These are phyloP conservation scores for Physella acuta DNA, from an alignment of 1,140 invertebrate genomes.

Conservation along the genomic window DNA sequence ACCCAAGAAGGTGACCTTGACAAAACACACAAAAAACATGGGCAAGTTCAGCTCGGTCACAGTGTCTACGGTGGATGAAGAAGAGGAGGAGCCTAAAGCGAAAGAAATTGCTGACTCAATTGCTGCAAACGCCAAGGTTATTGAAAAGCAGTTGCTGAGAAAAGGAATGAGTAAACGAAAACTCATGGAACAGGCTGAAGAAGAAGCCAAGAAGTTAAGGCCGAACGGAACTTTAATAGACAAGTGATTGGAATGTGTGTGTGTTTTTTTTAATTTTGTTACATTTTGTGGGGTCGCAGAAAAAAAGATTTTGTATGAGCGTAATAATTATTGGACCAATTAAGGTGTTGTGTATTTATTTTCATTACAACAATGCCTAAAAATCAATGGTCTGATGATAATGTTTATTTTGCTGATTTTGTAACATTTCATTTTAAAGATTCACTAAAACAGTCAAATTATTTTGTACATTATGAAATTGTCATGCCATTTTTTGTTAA, in stretches of 20 bases:
- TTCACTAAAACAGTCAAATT: too few species aligned
- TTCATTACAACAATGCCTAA: too few species aligned
- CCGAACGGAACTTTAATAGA: conserved; percentile 71
- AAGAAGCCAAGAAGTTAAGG: conserved; percentile 66
- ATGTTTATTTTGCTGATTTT: too few species aligned
- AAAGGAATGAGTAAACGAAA: conserved; percentile 93
- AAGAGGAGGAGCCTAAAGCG: conserved; percentile 70
- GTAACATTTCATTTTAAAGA: too few species aligned
- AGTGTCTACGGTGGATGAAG: conserved; percentile 83
- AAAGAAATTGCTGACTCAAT: conserved; percentile 96
- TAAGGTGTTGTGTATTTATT: neutral
- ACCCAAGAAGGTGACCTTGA: conserved; percentile 76
- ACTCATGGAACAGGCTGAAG: conserved; percentile 62
- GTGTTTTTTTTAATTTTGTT: neutral
- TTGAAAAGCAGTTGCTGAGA: conserved; percentile 93
- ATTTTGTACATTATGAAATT: too few species aligned
- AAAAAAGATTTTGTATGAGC: neutral
- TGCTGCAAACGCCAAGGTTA: conserved; percentile 96
- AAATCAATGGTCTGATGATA: too few species aligned
- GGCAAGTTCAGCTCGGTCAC: conserved; percentile 99
- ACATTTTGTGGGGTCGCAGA: neutral
- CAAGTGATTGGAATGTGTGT: conserved; percentile 50
- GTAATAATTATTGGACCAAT: neutral
- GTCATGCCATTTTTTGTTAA: too few species aligned
- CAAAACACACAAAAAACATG: conserved; percentile 98